Percentiles rank a stretch among this genome's conserved stretches.
These are phyloP conservation scores for Temnothorax longispinosus DNA, from an alignment of 1,140 invertebrate species.

Conservation along the genomic window DNA sequence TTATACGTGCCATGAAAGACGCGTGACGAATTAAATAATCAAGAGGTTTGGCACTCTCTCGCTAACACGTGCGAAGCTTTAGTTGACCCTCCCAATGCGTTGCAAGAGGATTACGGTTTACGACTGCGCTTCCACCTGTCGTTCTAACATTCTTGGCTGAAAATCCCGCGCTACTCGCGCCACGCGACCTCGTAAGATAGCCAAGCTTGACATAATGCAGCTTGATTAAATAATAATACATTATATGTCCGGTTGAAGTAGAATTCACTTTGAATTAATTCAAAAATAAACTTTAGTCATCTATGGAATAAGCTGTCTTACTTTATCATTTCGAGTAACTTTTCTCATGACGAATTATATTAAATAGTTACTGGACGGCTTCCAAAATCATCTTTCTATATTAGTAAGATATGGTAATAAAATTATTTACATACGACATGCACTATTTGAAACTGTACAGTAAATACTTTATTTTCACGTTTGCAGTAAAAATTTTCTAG, in stretches of 20 bases:
- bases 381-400: no score
- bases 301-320: neutral
- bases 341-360: no score
- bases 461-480: neutral
- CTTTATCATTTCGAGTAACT: neutral
- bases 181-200: slow-evolving; percentile 39
- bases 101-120: slow-evolving; percentile 43
- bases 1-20: neutral
- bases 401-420: no score
- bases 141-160: slow-evolving; percentile 54
- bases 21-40: slow-evolving; percentile 59
- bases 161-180: slow-evolving; percentile 19
- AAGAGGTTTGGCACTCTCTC: slow-evolving; percentile 59
- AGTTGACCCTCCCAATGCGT: slow-evolving; percentile 11
- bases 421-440: no score
- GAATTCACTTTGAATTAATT: neutral
- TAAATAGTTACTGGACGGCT: no score
- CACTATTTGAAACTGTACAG: no score
- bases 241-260: neutral
- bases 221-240: slow-evolving; percentile 36
- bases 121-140: slow-evolving; percentile 59
- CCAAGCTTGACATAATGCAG: slow-evolving; percentile 53
- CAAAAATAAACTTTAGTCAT: neutral
- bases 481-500: neutral
- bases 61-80: slow-evolving; percentile 62